These are phyloP conservation scores for Hydra vulgaris DNA, from an alignment of 30 jellyfish, hydroid and myxozoan genomes.

Conservation along the genomic window DNA sequence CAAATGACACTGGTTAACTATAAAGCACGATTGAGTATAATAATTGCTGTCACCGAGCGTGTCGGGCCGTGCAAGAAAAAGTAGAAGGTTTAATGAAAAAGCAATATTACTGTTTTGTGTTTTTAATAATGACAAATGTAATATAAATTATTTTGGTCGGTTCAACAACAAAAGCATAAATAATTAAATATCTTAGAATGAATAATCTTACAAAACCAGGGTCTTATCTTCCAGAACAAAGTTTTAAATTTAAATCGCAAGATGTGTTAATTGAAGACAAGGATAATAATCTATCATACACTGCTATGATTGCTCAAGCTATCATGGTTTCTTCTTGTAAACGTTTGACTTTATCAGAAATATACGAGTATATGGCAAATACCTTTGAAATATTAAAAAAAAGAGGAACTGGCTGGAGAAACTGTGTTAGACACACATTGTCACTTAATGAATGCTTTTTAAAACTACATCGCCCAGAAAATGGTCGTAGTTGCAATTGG, in stretches of 20 bases:
- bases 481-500: slow-evolving; percentile 98
- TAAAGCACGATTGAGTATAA: background rate
- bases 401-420: slow-evolving; percentile 98
- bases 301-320: slow-evolving; percentile 98
- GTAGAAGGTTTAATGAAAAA: background rate
- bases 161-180: background rate
- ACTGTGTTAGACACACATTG: slow-evolving; percentile 93
- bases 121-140: background rate
- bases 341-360: slow-evolving; percentile 70
- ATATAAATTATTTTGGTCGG: background rate
- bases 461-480: slow-evolving; percentile 90
- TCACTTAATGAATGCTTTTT: slow-evolving; percentile 90
- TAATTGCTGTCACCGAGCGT: slow-evolving; percentile 2
- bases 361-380: slow-evolving; percentile 78
- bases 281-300: slow-evolving; percentile 36
- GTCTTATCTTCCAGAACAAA: background rate
- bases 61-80: slow-evolving; percentile 18
- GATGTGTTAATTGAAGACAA: background rate
- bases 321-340: slow-evolving; percentile 64
- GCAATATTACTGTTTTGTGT: background rate
- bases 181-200: background rate
- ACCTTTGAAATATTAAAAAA: slow-evolving; percentile 60
- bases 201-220: background rate
- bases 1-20: slow-evolving; percentile 2
- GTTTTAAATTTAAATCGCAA: background rate